Evolutionary conservation across 2,888 invertebrate species (phyloP).

Genomic region (Epinotia bilunana): DNA sequence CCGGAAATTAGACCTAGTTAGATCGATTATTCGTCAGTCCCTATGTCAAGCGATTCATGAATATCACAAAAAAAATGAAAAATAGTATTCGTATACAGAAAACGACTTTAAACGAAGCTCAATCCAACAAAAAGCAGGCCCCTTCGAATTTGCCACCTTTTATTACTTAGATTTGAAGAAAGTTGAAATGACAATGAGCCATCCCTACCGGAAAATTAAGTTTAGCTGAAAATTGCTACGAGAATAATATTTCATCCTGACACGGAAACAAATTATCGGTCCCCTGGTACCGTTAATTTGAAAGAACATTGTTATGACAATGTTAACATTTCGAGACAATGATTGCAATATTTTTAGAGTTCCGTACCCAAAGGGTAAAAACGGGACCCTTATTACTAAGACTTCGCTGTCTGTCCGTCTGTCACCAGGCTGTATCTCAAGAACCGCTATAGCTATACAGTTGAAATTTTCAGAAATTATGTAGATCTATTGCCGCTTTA

Average conservation of each 20-base stretch:
- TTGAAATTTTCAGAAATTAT: too few species aligned
- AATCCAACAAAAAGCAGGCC: not conserved
- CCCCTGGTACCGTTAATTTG: conserved; percentile 5
- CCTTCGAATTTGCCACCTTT: not conserved
- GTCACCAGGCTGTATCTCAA: too few species aligned
- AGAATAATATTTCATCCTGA: conserved; percentile 19
- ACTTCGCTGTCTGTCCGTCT: too few species aligned
- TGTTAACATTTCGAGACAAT: not conserved
- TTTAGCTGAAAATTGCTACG: conserved; percentile 2
- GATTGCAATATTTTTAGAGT: not conserved
- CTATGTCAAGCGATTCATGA: too few species aligned
- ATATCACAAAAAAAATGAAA: too few species aligned
- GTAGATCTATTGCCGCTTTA: too few species aligned
- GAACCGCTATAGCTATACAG: too few species aligned
- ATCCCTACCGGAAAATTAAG: conserved; percentile 26
- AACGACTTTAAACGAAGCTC: not conserved
- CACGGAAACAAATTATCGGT: conserved; percentile 10
- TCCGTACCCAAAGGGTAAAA: too few species aligned
- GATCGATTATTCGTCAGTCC: too few species aligned
- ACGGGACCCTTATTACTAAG: too few species aligned
- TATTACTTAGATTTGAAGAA: conserved; percentile 37
- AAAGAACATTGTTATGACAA: not conserved
- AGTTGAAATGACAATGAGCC: conserved; percentile 9
- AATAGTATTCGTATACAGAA: too few species aligned
- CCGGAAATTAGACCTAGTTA: too few species aligned